phyloP scores from a whole-genome alignment of 2,888 invertebrate species.

The Idaea aversata region DNA sequence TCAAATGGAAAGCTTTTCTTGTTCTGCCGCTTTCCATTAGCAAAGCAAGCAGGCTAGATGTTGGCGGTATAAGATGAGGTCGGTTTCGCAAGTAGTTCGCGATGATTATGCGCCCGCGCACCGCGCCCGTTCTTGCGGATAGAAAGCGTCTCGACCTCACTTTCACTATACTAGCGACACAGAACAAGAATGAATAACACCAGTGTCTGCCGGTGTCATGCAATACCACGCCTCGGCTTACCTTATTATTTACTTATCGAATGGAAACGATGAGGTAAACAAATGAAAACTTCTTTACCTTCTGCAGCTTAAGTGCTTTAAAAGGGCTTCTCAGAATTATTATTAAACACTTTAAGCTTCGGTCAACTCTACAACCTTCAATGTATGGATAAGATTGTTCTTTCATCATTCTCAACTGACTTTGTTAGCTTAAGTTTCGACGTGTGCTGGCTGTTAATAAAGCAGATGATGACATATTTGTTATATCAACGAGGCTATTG shows the following conservation, averaged over 20 bases:
- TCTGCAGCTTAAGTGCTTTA: not conserved
- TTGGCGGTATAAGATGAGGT: constrained; percentile 30
- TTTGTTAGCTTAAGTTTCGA: not conserved
- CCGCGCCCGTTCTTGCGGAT: constrained; percentile 49
- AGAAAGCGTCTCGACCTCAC: constrained; percentile 77
- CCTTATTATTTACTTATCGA: constrained; percentile 25
- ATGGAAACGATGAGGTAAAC: constrained; percentile 14
- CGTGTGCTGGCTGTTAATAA: constrained; percentile 14
- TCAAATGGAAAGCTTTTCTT: constrained; percentile 2
- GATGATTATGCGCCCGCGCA: constrained; percentile 25
- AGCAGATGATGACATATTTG: constrained; percentile 26
- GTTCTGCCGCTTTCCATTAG: constrained; percentile 29
- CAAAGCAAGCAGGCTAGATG: constrained; percentile 30
- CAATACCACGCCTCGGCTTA: constrained; percentile 21
- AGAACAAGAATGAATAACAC: constrained; percentile 28
- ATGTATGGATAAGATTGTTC: not conserved
- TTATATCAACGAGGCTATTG: constrained; percentile 21
- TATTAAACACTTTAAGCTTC: not conserved
- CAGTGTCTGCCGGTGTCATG: constrained; percentile 14
- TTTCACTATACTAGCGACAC: constrained; percentile 62
- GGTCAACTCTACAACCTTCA: not conserved
- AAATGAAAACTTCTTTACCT: not conserved
- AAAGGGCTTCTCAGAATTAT: not conserved
- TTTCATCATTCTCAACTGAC: not conserved
- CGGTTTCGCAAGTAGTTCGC: constrained; percentile 63